These are phyloP conservation scores for Heterotilapia buettikoferi DNA, from an alignment of 2,113 vertebrate genomes.

Conservation along the genomic window DNA sequence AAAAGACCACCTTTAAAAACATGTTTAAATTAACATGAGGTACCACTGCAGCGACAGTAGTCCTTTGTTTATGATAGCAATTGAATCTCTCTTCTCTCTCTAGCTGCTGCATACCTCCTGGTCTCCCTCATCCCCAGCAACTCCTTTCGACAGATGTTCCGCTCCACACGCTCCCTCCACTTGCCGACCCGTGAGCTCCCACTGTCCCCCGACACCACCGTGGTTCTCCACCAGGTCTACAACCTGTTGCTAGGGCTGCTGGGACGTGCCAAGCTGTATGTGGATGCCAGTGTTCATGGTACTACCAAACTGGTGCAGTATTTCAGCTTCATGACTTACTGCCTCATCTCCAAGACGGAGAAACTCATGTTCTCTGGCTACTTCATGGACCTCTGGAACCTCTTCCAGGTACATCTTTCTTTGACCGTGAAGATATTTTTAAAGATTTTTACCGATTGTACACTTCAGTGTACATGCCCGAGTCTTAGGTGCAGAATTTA, in stretches of 20 bases:
- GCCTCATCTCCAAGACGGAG: conserved; percentile 98
- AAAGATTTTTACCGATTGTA: background rate
- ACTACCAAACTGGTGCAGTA: conserved; percentile 98
- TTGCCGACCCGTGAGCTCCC: conserved; percentile 94
- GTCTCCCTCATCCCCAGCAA: conserved; percentile 99
- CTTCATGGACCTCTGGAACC: conserved; percentile 99
- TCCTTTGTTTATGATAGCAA: background rate
- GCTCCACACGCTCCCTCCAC: conserved; percentile 95
- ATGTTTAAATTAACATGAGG: background rate
- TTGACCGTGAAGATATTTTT: background rate
- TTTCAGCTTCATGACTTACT: conserved; percentile 99
- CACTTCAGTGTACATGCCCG: background rate
- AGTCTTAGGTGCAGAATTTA: background rate
- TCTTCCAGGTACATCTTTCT: conserved; percentile 78
- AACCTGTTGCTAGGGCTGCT: conserved; percentile 93
- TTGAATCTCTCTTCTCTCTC: background rate
- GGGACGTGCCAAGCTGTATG: conserved; percentile 94
- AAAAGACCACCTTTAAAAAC: background rate
- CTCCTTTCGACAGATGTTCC: conserved; percentile 99
- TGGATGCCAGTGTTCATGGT: conserved; percentile 94
- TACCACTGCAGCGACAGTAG: background rate
- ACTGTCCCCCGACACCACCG: conserved; percentile 94
- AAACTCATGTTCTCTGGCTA: conserved; percentile 98
- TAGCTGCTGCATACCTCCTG: conserved; percentile 98
- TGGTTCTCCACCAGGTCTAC: conserved; percentile 97